Conservation (phyloP, 2,888 invertebrate species). For the Drepanosiphum platanoidis region DNA sequence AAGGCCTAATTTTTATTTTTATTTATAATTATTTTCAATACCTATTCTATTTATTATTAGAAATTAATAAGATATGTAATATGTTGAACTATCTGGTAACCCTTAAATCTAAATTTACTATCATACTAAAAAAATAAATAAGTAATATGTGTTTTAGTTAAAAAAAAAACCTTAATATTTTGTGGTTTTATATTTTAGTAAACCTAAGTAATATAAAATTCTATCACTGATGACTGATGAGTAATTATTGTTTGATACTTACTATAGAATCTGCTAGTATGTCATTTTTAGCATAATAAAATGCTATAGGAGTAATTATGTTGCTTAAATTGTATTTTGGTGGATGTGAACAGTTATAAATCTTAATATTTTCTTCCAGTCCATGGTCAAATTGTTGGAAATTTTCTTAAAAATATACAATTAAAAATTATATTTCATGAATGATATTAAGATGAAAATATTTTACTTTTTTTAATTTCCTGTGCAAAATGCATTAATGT, state of each 20-base stretch:
- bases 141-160: too few species aligned
- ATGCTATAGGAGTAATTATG: constrained; percentile 74
- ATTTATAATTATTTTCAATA: too few species aligned
- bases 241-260: constrained; percentile 71
- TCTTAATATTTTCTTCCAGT: constrained; percentile 69
- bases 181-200: not conserved
- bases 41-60: too few species aligned
- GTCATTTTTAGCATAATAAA: constrained; percentile 79
- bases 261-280: constrained; percentile 77
- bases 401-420: constrained; percentile 66
- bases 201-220: not conserved
- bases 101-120: too few species aligned
- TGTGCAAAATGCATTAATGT: constrained; percentile 78
- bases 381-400: constrained; percentile 81
- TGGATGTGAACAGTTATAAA: constrained; percentile 72
- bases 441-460: not conserved
- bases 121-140: too few species aligned
- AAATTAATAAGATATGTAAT: too few species aligned
- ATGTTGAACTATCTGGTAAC: too few species aligned
- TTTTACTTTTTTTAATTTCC: constrained; percentile 69
- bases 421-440: not conserved
- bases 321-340: constrained; percentile 74
- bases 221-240: not conserved
- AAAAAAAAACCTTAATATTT: too few species aligned
- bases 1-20: too few species aligned